phyloP scores from a whole-genome alignment of 92 coral and sea anemone species.

The Phymanthus crucifer region DNA sequence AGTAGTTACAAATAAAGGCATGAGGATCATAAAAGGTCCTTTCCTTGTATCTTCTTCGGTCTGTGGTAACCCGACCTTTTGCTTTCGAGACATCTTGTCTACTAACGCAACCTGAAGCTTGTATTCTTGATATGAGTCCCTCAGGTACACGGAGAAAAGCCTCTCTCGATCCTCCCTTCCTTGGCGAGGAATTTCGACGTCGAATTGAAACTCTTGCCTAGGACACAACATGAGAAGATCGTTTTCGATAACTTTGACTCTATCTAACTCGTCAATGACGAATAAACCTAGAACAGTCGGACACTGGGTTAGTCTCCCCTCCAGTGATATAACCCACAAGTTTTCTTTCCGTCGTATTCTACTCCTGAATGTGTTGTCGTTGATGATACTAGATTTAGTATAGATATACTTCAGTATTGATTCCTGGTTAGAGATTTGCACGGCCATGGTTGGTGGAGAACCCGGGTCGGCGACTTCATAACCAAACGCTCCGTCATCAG shows the following conservation, averaged over 20 bases:
- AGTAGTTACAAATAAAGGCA: conserved; percentile 53
- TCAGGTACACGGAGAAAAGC: conserved; percentile 55
- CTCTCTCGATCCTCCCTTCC: conserved; percentile 60
- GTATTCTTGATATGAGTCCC: conserved; percentile 53
- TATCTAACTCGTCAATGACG: conserved; percentile 69
- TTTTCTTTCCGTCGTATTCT: conserved; percentile 46
- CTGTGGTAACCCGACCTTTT: not conserved
- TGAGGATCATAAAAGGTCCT: conserved; percentile 48
- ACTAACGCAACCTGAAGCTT: conserved; percentile 65
- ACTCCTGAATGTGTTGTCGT: conserved; percentile 62
- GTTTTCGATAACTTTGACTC: conserved; percentile 45
- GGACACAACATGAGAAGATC: conserved; percentile 73
- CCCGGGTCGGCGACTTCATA: conserved; percentile 41
- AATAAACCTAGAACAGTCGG: conserved; percentile 61
- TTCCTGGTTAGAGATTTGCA: conserved; percentile 43
- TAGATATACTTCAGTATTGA: conserved; percentile 50
- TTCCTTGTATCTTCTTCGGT: conserved; percentile 25
- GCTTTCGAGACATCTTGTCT: conserved; percentile 39
- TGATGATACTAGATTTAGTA: conserved; percentile 45
- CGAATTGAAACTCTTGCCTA: conserved; percentile 33
- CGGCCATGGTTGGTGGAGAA: conserved; percentile 41
- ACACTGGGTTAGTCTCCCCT: conserved; percentile 52
- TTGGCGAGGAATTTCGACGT: conserved; percentile 58
- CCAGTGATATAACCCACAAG: conserved; percentile 48
- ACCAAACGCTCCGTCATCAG: conserved; percentile 31